Base-by-base conservation (phyloP, 2,113 vertebrate genomes). In the Neodontobutis hainanensis region DNA sequence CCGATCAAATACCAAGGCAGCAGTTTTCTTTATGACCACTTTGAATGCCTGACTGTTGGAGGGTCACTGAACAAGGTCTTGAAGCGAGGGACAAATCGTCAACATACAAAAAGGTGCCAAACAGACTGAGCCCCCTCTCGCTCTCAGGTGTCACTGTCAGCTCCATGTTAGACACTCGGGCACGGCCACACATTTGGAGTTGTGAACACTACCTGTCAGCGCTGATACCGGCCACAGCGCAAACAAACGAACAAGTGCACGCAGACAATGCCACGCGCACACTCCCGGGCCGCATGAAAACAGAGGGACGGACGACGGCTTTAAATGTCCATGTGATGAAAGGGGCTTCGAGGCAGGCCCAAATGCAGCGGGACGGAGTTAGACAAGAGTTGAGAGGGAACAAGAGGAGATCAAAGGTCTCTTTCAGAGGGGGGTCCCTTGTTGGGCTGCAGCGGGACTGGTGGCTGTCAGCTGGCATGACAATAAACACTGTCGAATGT, bases 291-390 rank as follows among this genome's bases (percentile, higher is more conserved):
- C 4, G n/a, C 46, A 47, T 19, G 65, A 73, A 78, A 35, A 40
- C 11, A 65, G 16, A 66, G 15, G 38, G 60, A 38, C 45, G 2
- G 3, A 66, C 4, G 14, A 4, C 34, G 50, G 69, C 68, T 82
- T 85, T 79, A 84, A 73, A 87, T 75, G 81, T 74, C 34, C 15
- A 68, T 5, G 73, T 53, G 77, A 88, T 83, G 78, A 84, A 85
- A 75, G 58, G 58, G 55, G 72, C 63, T 40, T 52, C 32, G 16
- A 15, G 58, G 56, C 52, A 50, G 50, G 63, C 68, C 27, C 48
- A 48, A 68, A 84, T 40, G 57, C 36, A 47, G 36, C n/a, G 72
- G 63, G 65, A 11, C 12, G 4, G 47, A 42, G 32, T n/a, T 66
- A 35, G 65, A 40, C 19, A 45, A 47, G 71, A n/a, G 65, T 69